Base-by-base conservation (phyloP, 2,888 invertebrate genomes). In the Agonopterix arenella region DNA sequence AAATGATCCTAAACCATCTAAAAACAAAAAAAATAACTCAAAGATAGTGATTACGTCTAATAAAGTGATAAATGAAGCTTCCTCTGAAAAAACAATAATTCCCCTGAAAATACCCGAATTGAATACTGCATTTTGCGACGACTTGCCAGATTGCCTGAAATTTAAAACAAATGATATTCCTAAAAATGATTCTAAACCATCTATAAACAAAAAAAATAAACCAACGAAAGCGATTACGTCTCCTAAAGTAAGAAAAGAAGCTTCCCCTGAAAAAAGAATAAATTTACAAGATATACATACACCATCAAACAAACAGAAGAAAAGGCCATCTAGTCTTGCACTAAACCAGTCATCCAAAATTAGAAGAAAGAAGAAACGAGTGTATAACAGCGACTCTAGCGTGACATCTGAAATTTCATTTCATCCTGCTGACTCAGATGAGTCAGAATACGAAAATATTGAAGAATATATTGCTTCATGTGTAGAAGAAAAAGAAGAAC, bases 401-500 rank as follows among this genome's bases (percentile, higher is more conserved):
- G n/a, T 37, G 13, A 28, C 44, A 37, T 52, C 48, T 11, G 47
- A 49, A 46, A 46, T 28, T 46, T 46, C 46, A 38, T 46, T 38
- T 38, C 46, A 11, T 46, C 40, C 38, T 46, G 46, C n/a, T n/a
- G n/a, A n/a, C n/a, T n/a, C 46, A 10, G 46, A 46, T 40, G 46
- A 46, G 40, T 46, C 46, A 11, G 41, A 46, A 38, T 46, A 51
- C 43, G 48, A 51, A 49, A 45, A 44, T 43, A 28, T 51, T 44
- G 47, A 54, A 51, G 42, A 47, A 8, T 54, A 48, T 37, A 51
- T 51, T 18, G 44, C 45, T 18, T 41, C 44, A 53, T 53, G 52
- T 47, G 50, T 53, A 50, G 44, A 51, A 44, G 49, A 54, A 45
- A 42, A 49, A 48, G 53, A 53, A 53, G 48, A 53, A 16, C 36